phyloP scores from a whole-genome alignment of 2,888 invertebrate species.

The Drosophila mulleri region DNA sequence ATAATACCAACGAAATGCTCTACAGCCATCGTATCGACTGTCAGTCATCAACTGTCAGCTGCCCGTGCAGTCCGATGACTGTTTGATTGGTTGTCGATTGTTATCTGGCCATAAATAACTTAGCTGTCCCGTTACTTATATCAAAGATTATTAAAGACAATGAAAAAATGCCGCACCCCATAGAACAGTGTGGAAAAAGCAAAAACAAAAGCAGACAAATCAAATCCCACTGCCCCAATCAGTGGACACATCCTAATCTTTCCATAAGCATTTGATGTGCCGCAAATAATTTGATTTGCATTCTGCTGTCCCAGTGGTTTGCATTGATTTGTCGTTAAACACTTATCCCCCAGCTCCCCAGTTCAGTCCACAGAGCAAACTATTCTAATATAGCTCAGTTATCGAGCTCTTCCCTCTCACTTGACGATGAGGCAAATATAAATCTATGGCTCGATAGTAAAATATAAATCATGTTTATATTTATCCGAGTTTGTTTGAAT shows the following conservation, averaged over 20 bases:
- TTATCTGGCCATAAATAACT: conserved; percentile 55
- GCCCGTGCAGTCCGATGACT: conserved; percentile 17
- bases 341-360: background rate
- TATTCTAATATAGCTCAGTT: conserved; percentile 9
- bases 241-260: conserved; percentile 41
- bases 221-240: conserved; percentile 15
- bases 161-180: conserved; percentile 11
- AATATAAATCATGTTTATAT: background rate
- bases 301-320: conserved; percentile 32
- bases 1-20: conserved; percentile 9
- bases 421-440: background rate
- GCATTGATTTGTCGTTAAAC: conserved; percentile 17
- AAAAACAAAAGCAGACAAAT: background rate
- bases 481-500: background rate
- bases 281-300: conserved; percentile 73
- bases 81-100: conserved; percentile 38
- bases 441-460: background rate
- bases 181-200: background rate
- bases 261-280: conserved; percentile 66
- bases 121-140: conserved; percentile 35
- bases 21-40: conserved; percentile 14
- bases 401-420: background rate
- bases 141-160: conserved; percentile 46
- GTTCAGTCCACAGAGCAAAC: background rate
- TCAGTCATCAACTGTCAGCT: conserved; percentile 30